phyloP scores from a whole-genome alignment of 64 coral and sea anemone genomes.

The Astreopora myriophthalma region DNA sequence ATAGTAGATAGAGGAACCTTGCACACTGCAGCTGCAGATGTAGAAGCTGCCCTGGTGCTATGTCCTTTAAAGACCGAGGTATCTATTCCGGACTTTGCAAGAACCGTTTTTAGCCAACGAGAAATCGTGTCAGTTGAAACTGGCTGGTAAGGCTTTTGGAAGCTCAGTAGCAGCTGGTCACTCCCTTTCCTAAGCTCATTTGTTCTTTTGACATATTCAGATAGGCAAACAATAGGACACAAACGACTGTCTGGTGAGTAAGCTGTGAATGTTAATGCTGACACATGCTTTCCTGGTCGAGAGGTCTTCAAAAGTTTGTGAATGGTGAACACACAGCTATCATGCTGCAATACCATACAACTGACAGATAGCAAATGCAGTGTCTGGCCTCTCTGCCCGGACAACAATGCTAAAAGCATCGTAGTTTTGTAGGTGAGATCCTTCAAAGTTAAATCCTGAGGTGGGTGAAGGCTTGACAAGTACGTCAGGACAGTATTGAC shows the following conservation, averaged over 20 bases:
- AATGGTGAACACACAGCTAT: slow-evolving; percentile 9
- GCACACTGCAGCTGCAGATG: slow-evolving; percentile 55
- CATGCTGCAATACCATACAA: not conserved
- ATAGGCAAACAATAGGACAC: slow-evolving; percentile 26
- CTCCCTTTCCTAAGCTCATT: slow-evolving; percentile 40
- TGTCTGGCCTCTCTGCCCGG: slow-evolving; percentile 30
- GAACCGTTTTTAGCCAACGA: slow-evolving; percentile 46
- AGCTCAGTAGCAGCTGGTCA: slow-evolving; percentile 51
- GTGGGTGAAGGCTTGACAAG: not conserved
- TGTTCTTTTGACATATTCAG: slow-evolving; percentile 57
- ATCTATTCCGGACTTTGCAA: no score
- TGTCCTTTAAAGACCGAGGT: slow-evolving; percentile 67
- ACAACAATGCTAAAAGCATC: slow-evolving; percentile 3
- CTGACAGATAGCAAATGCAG: slow-evolving; percentile 13
- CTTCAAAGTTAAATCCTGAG: not conserved
- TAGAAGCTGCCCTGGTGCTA: slow-evolving; percentile 70
- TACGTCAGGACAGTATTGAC: slow-evolving; percentile 30
- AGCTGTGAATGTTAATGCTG: slow-evolving; percentile 2
- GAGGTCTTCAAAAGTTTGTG: slow-evolving; percentile 2
- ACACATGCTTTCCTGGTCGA: not conserved
- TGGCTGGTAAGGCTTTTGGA: slow-evolving; percentile 29
- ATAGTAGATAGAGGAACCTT: slow-evolving; percentile 65
- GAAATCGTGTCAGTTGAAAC: slow-evolving; percentile 33
- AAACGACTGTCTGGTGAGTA: slow-evolving; percentile 14
- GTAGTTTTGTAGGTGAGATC: slow-evolving; percentile 21